A percentile compares a stretch with the other conserved stretches of the same genome.
phyloP scores from a whole-genome alignment of 2,888 invertebrate species.

The Agelastica alni region DNA sequence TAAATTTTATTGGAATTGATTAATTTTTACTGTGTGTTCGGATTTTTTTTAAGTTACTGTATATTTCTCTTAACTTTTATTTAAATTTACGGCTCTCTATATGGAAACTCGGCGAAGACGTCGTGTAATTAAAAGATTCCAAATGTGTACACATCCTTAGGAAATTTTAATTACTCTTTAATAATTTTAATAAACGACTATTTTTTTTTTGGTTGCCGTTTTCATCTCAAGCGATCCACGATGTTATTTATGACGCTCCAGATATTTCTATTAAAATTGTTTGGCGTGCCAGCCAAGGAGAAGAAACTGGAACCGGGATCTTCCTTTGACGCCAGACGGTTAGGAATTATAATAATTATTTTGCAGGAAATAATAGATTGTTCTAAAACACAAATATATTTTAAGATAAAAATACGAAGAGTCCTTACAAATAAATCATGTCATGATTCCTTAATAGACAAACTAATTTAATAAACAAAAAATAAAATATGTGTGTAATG shows the following conservation, averaged over 20 bases:
- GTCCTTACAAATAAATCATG: too few relatives aligned
- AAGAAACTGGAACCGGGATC: background rate
- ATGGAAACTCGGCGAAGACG: too few relatives aligned
- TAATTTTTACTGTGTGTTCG: too few relatives aligned
- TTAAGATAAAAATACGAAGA: too few relatives aligned
- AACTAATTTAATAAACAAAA: too few relatives aligned
- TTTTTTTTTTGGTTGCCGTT: conserved; percentile 6
- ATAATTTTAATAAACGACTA: conserved; percentile 40
- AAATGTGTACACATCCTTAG: conserved; percentile 33
- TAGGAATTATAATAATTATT: background rate
- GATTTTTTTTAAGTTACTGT: too few relatives aligned
- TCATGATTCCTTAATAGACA: too few relatives aligned
- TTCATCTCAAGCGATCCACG: background rate
- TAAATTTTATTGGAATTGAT: too few relatives aligned
- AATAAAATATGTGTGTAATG: too few relatives aligned
- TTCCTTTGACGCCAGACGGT: background rate
- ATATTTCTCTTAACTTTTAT: too few relatives aligned
- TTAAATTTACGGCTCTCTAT: too few relatives aligned
- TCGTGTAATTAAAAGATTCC: conserved; percentile 29
- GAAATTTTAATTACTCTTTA: conserved; percentile 37
- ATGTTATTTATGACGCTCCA: conserved; percentile 15
- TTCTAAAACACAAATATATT: background rate
- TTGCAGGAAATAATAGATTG: background rate
- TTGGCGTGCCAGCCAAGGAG: conserved; percentile 3
- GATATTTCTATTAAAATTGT: conserved; percentile 28